Percentiles rank a stretch among this genome's conserved stretches.
Conservation (phyloP, 2,888 invertebrate genomes). For the Empis stercorea region DNA sequence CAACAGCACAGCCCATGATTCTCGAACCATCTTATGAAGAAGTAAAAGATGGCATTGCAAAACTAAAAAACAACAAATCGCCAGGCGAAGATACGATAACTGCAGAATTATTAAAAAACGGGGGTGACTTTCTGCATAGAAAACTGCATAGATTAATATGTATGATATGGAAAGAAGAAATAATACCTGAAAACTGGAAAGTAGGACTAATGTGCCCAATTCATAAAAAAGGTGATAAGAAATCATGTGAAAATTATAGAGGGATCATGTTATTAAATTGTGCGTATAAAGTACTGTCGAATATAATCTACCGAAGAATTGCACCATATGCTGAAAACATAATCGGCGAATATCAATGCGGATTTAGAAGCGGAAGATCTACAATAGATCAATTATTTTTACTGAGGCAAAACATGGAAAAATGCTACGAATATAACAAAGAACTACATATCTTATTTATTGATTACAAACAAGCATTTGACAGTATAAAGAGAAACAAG, state of each 20-base stretch:
- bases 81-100: not conserved
- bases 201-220: not conserved
- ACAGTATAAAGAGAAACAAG: too few species aligned
- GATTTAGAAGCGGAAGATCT: too few species aligned
- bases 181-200: conserved; percentile 1
- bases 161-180: not conserved
- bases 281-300: not conserved
- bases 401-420: too few species aligned
- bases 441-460: too few species aligned
- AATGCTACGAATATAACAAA: too few species aligned
- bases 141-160: not conserved
- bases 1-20: too few species aligned
- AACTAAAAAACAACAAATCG: not conserved
- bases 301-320: not conserved
- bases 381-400: too few species aligned
- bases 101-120: not conserved
- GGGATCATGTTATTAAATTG: not conserved
- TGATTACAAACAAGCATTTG: too few species aligned
- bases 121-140: not conserved
- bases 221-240: conserved; percentile 1
- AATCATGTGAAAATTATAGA: conserved; percentile 1
- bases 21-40: not conserved
- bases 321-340: not conserved
- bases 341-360: too few species aligned
- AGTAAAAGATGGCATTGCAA: not conserved